Base-by-base conservation (phyloP, 2,888 invertebrate species). In the Protonemura montana region DNA sequence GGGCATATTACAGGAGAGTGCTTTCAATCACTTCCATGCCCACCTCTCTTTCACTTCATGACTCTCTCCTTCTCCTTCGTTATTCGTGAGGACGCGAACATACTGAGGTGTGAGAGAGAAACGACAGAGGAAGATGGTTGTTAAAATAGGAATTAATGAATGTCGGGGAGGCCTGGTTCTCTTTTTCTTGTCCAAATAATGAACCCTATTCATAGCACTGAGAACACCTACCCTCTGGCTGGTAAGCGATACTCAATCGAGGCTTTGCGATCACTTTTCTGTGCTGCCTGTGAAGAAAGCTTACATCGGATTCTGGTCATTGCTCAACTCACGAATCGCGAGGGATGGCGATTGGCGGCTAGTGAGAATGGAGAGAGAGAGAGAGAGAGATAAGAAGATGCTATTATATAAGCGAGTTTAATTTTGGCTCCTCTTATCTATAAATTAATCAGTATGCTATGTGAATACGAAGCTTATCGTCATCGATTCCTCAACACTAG, bases 1-100 rank as follows among this genome's bases (percentile, higher is more conserved):
- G 26, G 27, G 26, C 26, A 27, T 78, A 27, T 78, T 27, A 27
- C 28, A 78, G 27, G 78, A 25, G 28, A 78, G 78, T 78, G 78
- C 78, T 78, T 78, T 78, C 78, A 78, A 78, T 78, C 78, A 27
- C 78, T 78, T 28, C 27, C 78, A 78, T 26, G 59, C 59, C 59
- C 59, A 59, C 59, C 59, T 13, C 59, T 59, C 59, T 59, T 59
- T 59, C 59, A 13, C 59, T 59, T 59, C 27, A 26, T 78, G 26
- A 27, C 78, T 78, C 28, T 26, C 26, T 78, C 78, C 28, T 5
- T 78, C 78, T 5, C 78, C 28, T 7, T 78, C 27, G 2, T 13
- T 2, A 27, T 26, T 28, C 78, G 28, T 28, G n/a, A 25, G 27
- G 5, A 27, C n/a, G 78, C 2, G 13, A 25, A 26, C 13, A 28